Evolutionary conservation across 2,888 invertebrate genomes (phyloP).

Genomic region (Phortica magna): DNA sequence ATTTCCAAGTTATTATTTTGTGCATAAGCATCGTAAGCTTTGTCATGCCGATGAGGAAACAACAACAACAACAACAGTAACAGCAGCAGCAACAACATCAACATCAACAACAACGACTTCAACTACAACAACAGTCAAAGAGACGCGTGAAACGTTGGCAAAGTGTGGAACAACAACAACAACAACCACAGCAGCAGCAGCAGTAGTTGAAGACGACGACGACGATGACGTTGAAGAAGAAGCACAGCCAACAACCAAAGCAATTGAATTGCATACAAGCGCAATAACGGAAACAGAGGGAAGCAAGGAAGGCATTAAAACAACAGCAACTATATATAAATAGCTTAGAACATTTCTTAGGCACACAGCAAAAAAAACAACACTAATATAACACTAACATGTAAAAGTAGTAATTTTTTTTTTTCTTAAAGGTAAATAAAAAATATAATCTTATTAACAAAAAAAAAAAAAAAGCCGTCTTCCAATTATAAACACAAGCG

Average conservation of each 20-base stretch:
- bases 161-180: neutral
- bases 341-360: neutral
- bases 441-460: neutral
- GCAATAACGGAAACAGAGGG: neutral
- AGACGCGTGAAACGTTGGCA: neutral
- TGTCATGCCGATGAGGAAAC: constrained; percentile 83
- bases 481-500: too few species aligned
- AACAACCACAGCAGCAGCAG: neutral
- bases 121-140: constrained; percentile 30
- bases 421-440: neutral
- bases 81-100: constrained; percentile 21
- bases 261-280: neutral
- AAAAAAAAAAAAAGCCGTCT: neutral
- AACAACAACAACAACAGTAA: constrained; percentile 44
- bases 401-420: neutral
- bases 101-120: constrained; percentile 30
- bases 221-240: too few species aligned
- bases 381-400: neutral
- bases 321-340: neutral
- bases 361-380: neutral
- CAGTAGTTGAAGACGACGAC: neutral
- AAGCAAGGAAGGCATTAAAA: neutral
- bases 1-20: constrained; percentile 96
- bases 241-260: neutral
- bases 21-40: constrained; percentile 92